Conservation (phyloP, 2,113 vertebrate genomes). For the Chitala chitala region DNA sequence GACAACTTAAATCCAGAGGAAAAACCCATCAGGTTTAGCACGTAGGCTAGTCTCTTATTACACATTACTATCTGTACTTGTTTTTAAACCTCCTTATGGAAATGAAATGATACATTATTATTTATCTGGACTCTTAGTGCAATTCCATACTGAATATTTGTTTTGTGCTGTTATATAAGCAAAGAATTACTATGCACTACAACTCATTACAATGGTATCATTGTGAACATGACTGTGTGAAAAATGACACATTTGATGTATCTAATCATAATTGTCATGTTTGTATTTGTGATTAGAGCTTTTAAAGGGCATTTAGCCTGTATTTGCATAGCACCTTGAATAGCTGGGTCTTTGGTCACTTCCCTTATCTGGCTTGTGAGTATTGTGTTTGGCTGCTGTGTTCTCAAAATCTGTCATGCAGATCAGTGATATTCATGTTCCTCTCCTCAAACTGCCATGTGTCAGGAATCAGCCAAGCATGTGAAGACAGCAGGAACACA, state of each 20-base stretch:
- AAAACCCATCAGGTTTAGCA: conserved; percentile 34
- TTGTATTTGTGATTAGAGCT: conserved; percentile 28
- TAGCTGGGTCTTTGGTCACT: conserved; percentile 45
- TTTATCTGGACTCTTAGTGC: too few species aligned
- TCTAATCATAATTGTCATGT: not conserved
- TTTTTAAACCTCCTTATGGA: not conserved
- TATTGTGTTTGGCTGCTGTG: conserved; percentile 57
- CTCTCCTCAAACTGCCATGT: too few species aligned
- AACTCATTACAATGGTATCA: too few species aligned
- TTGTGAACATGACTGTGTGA: not conserved
- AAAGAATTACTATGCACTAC: too few species aligned
- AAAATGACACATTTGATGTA: not conserved
- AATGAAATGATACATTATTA: too few species aligned
- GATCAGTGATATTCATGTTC: conserved; percentile 1
- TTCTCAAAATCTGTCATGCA: conserved; percentile 11
- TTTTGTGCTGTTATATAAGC: too few species aligned
- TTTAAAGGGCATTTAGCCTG: conserved; percentile 42
- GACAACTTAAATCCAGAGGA: conserved; percentile 11
- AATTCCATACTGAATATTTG: too few species aligned
- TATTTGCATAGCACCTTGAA: conserved; percentile 59
- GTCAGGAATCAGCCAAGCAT: too few species aligned
- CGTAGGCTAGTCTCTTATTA: conserved; percentile 10
- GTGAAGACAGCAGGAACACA: too few species aligned
- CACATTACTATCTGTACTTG: conserved; percentile 24
- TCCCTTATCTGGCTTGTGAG: conserved; percentile 62